Conservation (phyloP, 2,113 vertebrate genomes). For the Chitala chitala region DNA sequence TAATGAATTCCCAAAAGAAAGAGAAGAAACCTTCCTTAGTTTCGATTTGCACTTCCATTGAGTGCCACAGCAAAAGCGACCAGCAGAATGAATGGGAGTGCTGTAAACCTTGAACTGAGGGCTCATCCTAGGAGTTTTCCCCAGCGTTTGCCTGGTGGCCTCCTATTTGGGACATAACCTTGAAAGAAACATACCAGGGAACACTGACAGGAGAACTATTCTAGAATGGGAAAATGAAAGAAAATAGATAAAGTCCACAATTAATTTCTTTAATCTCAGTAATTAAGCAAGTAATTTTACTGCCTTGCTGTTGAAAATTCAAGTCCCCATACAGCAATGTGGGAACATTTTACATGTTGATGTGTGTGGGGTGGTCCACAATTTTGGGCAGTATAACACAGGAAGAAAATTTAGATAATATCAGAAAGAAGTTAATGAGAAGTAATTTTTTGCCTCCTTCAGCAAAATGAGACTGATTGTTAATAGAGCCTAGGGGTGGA, state of each 20-base stretch:
- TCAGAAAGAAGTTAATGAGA: not conserved
- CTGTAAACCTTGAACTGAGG: too few species aligned
- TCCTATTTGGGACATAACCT: not conserved
- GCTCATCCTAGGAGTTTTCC: not conserved
- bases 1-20: not conserved
- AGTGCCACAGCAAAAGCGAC: not conserved
- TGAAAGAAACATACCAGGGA: not conserved
- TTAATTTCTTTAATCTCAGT: too few species aligned
- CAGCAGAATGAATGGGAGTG: not conserved
- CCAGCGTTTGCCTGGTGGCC: too few species aligned
- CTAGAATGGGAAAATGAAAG: not conserved
- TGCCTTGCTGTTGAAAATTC: too few species aligned
- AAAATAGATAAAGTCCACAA: not conserved
- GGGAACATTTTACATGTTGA: not conserved
- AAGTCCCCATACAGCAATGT: too few species aligned
- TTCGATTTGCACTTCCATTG: not conserved
- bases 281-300: too few species aligned
- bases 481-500: not conserved
- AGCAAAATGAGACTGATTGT: not conserved
- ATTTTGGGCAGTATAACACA: not conserved
- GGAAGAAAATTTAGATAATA: not conserved
- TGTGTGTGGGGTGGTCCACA: not conserved
- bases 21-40: not conserved
- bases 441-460: not conserved
- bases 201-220: not conserved